Evolutionary conservation across 2,113 vertebrate genomes (phyloP).

Genomic region (Gallinago undulata): DNA sequence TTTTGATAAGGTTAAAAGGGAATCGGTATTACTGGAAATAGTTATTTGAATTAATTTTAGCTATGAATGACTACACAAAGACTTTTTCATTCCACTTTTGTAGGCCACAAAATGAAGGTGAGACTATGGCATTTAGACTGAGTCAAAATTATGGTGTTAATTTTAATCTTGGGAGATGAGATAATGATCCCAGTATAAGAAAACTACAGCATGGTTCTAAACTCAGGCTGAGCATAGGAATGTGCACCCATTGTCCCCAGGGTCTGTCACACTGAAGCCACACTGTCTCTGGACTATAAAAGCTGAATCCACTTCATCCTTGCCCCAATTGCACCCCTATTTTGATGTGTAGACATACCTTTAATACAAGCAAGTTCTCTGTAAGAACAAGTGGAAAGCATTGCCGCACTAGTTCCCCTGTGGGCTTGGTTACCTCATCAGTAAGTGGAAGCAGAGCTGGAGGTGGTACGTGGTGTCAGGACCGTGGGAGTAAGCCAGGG

Average conservation of each 20-base stretch:
- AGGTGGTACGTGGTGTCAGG: background rate
- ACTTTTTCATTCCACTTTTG: background rate
- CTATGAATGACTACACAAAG: background rate
- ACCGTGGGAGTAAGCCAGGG: background rate
- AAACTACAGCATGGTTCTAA: background rate
- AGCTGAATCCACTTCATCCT: background rate
- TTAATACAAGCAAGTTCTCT: background rate
- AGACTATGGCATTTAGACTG: background rate
- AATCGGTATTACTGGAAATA: background rate
- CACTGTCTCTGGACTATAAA: fast-evolving
- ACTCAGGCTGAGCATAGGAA: background rate
- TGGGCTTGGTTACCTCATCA: background rate
- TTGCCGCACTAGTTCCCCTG: background rate
- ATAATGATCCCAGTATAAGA: background rate
- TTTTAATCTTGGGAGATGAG: background rate
- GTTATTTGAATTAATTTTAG: background rate
- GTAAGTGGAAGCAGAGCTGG: background rate
- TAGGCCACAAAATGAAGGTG: background rate
- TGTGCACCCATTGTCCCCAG: fast-evolving
- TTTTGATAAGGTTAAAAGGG: background rate
- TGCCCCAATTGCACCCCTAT: background rate
- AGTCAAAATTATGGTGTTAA: background rate
- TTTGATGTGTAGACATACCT: background rate
- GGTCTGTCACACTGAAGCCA: background rate
- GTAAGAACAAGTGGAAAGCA: background rate